Conservation (phyloP, 2,797 vertebrate genomes). For the Chelmon rostratus region DNA sequence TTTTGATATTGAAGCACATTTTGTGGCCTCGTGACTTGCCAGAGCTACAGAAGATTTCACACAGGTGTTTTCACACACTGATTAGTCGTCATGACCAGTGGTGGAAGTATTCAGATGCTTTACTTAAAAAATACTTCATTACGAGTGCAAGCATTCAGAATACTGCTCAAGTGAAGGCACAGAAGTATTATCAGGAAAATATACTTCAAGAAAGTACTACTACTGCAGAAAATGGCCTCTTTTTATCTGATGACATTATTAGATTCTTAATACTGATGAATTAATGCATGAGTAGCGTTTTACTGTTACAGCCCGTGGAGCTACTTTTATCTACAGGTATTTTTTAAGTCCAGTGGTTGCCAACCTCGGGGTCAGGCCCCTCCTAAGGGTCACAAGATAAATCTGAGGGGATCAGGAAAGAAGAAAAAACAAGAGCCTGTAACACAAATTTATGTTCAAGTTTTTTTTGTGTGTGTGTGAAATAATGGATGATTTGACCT, state of each 20-base stretch:
- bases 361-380: too few species aligned
- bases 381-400: neutral
- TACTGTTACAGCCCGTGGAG: neutral
- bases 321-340: neutral
- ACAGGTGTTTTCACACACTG: neutral
- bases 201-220: neutral
- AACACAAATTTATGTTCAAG: neutral
- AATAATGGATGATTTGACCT: too few species aligned
- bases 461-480: too few species aligned
- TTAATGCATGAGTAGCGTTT: neutral
- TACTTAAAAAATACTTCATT: neutral
- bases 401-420: neutral
- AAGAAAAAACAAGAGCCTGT: neutral
- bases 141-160: neutral
- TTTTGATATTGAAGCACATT: neutral
- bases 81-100: neutral
- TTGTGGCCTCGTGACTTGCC: neutral
- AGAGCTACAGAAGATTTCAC: neutral
- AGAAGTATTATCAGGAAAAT: neutral
- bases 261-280: neutral
- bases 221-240: neutral
- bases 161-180: neutral
- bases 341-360: neutral
- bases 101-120: neutral
- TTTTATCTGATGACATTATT: neutral